Evolutionary conservation across 1,140 invertebrate genomes (phyloP), one percentile per base, ranked within the genome.

Genomic region (Drepana arcuata): DNA sequence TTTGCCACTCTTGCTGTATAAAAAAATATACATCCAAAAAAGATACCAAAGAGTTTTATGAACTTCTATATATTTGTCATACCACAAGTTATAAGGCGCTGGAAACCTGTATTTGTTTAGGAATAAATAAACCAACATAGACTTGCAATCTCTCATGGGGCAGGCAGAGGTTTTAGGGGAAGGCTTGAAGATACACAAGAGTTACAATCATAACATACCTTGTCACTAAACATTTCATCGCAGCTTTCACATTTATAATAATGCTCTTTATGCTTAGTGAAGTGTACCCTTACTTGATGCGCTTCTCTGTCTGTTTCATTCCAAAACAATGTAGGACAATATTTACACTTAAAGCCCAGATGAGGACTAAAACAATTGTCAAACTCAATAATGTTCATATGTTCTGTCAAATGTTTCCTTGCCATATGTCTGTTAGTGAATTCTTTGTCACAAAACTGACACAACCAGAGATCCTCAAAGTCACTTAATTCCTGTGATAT

Each of bases 381-480:
- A 43, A 48, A 63, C 29, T 75, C 70, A 21, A 83, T 57, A 7
- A 45, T 24, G 21, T 66, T 46, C 65, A 56, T 74, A 36, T 84
- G 82, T n/a, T 70, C 66, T 5, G 59, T 64, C 24, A 84, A 44
- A 45, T 84, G 82, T 6, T 41, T 42, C 31, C 82, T 68, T 2
- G 70, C 67, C 1, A 31, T 27, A 35, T 70, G 69, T 35, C 81
- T 53, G 21, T 72, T 65, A 34, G 68, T 55, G 65, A 81, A 84
- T 38, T 83, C 82, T 40, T 67, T 73, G 18, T 84, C 79, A 65
- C 82, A 84, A 51, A 83, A 81, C 47, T 84, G 82, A 59, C 82
- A 84, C 4, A 84, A 42, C 71, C 77, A 84, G 2, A 84, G 39
- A 33, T 84, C 72, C 14, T 78, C 68, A 55, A 83, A 84, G 2